Base-by-base conservation (phyloP, 2,797 vertebrate genomes). In the Onychomys leucogaster region DNA sequence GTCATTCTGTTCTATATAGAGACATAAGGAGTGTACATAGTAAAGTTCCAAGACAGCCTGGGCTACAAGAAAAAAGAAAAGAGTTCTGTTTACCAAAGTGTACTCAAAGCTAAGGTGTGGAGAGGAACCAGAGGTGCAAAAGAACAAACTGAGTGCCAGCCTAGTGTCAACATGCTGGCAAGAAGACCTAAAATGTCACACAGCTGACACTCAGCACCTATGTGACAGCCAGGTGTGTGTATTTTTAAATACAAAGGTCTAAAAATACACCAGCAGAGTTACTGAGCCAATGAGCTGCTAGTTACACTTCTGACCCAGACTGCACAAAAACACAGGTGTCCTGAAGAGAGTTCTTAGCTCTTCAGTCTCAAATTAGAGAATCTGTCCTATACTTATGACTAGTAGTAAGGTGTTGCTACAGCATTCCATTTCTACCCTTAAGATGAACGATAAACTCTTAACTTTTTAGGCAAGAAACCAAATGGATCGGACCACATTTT, bases 181-280 rank as follows among this genome's bases (percentile, higher is more conserved):
- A 61, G 77, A 52, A 5, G 32, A 34, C 43, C 63, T 52, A 59
- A 87, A 73, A 52, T n/a, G 25, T 49, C 90, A 85, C 61, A 94
- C 34, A 52, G 57, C 0, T 67, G 65, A 92, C 49, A 85, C 93
- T 77, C 32, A 91, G 82, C 61, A 86, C 23, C 63, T 55, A 69
- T 32, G 43, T 23, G 49, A 93, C 67, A 86, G 67, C n/a, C 41
- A 91, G 75, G 84, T 80, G 41, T 55, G 77, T 61, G 77, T 29
- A n/a, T 57, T 91, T 43, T 91, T 84, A 95, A 89, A 71, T 81
- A 41, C 95, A 95, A 83, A 95, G 25, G 34, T 93, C 86, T 93
- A 77, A 95, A 85, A 75, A 75, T 69, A 57, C 10, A 89, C 77
- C 49, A 69, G 27, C 55, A 63, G n/a, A n/a, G 46, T 92, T 67